Conservation (phyloP, 2,797 vertebrate genomes). For the Chrysocyon brachyurus region DNA sequence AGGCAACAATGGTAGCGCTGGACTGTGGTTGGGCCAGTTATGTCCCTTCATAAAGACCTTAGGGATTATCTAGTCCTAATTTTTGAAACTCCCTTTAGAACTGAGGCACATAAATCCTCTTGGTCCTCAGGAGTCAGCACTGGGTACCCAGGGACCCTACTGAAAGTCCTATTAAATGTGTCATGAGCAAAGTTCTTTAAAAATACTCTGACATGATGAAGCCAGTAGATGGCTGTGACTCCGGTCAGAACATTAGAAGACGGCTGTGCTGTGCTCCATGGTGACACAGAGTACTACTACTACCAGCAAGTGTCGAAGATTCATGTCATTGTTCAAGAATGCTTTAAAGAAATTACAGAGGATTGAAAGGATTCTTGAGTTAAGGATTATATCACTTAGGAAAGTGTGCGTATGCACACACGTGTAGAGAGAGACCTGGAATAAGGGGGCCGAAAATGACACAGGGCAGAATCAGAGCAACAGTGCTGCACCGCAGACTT, state of each 20-base stretch:
- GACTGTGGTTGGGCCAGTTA: not conserved
- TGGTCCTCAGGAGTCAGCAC: not conserved
- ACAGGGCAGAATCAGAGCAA: not conserved
- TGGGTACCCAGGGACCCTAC: not conserved
- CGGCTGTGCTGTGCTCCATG: not conserved
- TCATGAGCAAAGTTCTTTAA: not conserved
- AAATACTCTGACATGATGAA: not conserved
- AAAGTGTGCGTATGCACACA: not conserved
- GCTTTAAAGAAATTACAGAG: not conserved
- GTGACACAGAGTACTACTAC: too few species aligned
- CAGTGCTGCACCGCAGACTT: not conserved
- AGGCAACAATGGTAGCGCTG: not conserved
- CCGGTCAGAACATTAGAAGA: not conserved
- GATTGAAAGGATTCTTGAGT: not conserved
- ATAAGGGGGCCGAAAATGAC: not conserved
- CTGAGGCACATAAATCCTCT: not conserved
- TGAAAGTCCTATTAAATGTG: not conserved
- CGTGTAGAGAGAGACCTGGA: not conserved
- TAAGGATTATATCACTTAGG: not conserved
- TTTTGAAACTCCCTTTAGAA: not conserved
- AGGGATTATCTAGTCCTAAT: not conserved
- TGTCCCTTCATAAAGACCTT: not conserved
- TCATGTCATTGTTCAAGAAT: not conserved
- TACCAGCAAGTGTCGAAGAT: not conserved
- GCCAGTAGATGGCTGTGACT: not conserved